A percentile compares a stretch with the other conserved stretches of the same genome.
Evolutionary conservation across 2,797 vertebrate species (phyloP).

Genomic region (Cyprinella venusta): DNA sequence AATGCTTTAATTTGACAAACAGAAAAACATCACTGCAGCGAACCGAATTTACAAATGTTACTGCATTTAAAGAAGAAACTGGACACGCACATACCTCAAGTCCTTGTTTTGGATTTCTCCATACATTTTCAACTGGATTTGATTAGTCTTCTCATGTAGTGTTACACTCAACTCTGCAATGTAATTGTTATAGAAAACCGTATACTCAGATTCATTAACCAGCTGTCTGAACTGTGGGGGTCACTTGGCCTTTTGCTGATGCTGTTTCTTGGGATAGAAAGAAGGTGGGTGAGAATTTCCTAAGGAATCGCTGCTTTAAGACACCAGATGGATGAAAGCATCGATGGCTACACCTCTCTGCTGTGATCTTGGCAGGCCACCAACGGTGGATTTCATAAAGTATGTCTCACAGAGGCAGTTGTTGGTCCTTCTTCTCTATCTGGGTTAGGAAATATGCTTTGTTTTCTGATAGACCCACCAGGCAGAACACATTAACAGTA

Average conservation of each 20-base stretch:
- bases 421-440: conserved; percentile 26
- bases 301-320: conserved; percentile 37
- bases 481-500: conserved; percentile 1
- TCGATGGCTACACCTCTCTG: conserved; percentile 22
- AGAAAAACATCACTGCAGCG: not conserved
- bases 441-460: conserved; percentile 30
- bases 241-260: not conserved
- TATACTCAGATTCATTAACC: not conserved
- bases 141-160: not conserved
- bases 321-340: conserved; percentile 48
- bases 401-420: conserved; percentile 26
- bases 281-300: not conserved
- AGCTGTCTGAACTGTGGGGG: conserved; percentile 10
- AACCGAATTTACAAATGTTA: not conserved
- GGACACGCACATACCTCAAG: not conserved
- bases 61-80: not conserved
- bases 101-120: not conserved
- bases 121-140: not conserved
- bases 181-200: not conserved
- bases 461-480: not conserved
- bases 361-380: conserved; percentile 41
- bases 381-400: conserved; percentile 19
- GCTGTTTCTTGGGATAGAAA: not conserved
- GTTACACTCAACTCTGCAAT: not conserved
- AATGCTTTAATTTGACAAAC: not conserved